phyloP scores from a whole-genome alignment of 2,797 vertebrate genomes.

The Anas georgica region DNA sequence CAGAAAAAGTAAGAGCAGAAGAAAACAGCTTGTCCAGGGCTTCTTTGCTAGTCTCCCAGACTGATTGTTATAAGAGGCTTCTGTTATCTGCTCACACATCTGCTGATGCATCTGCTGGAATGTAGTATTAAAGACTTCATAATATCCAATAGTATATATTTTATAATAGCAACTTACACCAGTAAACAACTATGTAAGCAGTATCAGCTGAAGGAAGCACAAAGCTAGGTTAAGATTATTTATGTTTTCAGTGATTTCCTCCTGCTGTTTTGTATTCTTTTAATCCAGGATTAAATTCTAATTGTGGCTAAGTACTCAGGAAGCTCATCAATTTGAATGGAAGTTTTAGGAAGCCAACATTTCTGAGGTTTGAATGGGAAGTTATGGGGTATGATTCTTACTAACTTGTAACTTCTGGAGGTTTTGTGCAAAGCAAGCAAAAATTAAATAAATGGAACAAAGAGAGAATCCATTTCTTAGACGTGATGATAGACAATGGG shows the following conservation, averaged over 20 bases:
- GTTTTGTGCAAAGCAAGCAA: neutral
- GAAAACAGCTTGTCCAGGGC: neutral
- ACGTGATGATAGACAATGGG: neutral
- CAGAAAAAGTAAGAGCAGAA: neutral
- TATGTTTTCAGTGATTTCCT: conserved; percentile 15
- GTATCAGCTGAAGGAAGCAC: neutral
- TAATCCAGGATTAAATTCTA: conserved; percentile 46
- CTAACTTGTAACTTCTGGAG: neutral
- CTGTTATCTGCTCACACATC: neutral
- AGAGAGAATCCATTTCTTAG: neutral
- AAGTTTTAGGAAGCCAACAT: neutral
- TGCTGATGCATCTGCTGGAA: neutral
- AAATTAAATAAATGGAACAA: neutral
- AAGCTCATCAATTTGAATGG: neutral
- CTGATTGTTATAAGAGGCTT: neutral
- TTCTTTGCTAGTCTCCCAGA: neutral
- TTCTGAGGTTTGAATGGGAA: neutral
- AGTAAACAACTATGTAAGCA: neutral
- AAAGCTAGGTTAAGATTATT: neutral
- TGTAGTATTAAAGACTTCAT: neutral
- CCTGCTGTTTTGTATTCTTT: neutral
- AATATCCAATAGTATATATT: neutral
- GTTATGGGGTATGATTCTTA: neutral
- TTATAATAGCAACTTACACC: neutral
- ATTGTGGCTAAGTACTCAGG: neutral